Conservation (phyloP, 2,797 vertebrate species). For the Squalus acanthias region DNA sequence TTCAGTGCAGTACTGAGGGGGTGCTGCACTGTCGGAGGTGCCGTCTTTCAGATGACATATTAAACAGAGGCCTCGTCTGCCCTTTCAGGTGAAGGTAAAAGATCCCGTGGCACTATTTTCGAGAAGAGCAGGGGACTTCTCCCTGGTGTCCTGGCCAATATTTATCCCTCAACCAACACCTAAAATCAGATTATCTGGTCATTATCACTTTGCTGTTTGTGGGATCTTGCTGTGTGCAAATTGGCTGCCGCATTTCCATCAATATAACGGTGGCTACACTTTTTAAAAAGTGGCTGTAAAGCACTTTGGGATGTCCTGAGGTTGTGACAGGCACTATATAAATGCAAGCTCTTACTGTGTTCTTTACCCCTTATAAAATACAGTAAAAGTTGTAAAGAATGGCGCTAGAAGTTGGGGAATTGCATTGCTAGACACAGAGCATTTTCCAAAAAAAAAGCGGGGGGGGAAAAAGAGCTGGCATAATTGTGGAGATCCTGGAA, state of each 20-base stretch:
- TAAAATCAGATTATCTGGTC: not conserved
- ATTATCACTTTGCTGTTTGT: not conserved
- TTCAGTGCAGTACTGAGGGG: not conserved
- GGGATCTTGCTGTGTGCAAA: not conserved
- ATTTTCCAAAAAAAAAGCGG: not conserved
- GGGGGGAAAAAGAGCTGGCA: not conserved
- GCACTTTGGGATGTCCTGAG: not conserved
- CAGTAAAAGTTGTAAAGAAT: not conserved
- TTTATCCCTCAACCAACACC: not conserved
- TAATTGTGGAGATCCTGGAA: not conserved
- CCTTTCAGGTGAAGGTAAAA: not conserved
- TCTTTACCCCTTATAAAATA: not conserved
- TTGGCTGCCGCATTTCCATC: not conserved
- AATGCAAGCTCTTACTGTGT: not conserved
- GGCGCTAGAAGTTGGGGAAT: not conserved
- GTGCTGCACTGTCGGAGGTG: not conserved
- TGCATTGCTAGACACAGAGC: not conserved
- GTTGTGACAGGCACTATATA: not conserved
- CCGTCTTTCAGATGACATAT: not conserved
- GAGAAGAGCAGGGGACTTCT: not conserved
- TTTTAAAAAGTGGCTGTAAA: not conserved
- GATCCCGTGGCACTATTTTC: not conserved
- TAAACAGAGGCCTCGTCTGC: not conserved
- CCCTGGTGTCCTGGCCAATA: not conserved
- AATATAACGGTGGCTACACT: not conserved